Evolutionary conservation across 1,140 invertebrate species (phyloP).

Genomic region (Araneus ventricosus): DNA sequence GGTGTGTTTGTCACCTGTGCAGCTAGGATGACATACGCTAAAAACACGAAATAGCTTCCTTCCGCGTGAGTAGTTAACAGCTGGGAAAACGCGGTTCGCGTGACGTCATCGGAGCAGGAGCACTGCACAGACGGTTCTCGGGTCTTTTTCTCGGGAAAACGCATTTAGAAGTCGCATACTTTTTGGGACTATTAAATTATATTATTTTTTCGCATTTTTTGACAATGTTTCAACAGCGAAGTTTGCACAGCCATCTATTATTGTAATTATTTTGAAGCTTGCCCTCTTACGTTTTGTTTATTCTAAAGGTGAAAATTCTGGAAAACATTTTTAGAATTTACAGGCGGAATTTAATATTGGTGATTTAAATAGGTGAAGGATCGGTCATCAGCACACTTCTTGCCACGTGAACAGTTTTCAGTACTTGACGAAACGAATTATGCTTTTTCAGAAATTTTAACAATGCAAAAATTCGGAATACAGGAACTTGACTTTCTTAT

Average conservation of each 20-base stretch:
- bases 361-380: too few relatives aligned
- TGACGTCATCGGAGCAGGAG: constrained; percentile 43
- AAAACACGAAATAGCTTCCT: constrained; percentile 59
- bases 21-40: constrained; percentile 58
- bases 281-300: neutral
- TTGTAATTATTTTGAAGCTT: neutral
- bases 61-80: constrained; percentile 65
- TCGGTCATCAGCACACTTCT: too few relatives aligned
- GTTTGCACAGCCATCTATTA: neutral
- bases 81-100: constrained; percentile 15
- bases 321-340: too few relatives aligned
- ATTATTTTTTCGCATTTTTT: neutral
- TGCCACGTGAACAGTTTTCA: too few relatives aligned
- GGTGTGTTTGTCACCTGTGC: constrained; percentile 65
- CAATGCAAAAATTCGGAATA: too few relatives aligned
- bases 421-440: too few relatives aligned
- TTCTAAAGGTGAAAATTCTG: too few relatives aligned
- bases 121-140: neutral
- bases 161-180: constrained; percentile 4
- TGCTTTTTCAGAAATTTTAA: too few relatives aligned
- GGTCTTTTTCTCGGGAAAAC: neutral
- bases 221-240: neutral
- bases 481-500: too few relatives aligned
- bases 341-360: too few relatives aligned
- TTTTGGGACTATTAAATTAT: neutral